phyloP scores from a whole-genome alignment of 2,797 vertebrate species.

The Eurystomus glaucurus region DNA sequence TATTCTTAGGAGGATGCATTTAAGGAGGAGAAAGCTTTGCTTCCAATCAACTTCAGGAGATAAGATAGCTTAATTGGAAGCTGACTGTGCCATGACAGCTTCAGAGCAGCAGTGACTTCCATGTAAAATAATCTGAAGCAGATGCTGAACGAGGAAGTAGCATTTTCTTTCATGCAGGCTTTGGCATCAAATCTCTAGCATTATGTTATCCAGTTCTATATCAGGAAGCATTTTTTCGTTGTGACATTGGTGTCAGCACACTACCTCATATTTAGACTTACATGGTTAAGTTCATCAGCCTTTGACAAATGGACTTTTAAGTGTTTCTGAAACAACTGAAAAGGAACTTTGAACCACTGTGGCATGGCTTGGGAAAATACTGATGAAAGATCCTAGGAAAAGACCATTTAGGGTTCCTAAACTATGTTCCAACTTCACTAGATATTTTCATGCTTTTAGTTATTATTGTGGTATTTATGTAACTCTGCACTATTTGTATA shows the following conservation, averaged over 20 bases:
- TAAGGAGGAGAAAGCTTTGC: conserved; percentile 36
- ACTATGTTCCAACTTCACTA: background rate
- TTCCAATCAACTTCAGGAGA: conserved; percentile 41
- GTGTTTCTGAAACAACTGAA: background rate
- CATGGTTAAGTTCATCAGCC: background rate
- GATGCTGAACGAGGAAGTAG: conserved; percentile 65
- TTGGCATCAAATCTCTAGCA: conserved; percentile 39
- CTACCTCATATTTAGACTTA: background rate
- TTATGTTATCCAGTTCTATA: conserved; percentile 49
- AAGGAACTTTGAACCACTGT: background rate
- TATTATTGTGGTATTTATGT: background rate
- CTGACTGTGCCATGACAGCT: conserved; percentile 56
- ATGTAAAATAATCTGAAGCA: conserved; percentile 66
- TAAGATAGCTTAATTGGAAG: conserved; percentile 61
- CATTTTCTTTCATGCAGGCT: conserved; percentile 47
- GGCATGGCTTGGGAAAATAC: background rate
- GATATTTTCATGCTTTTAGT: background rate
- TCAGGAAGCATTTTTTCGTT: conserved; percentile 17
- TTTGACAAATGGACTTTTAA: background rate
- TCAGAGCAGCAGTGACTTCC: conserved; percentile 58
- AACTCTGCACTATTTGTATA: background rate
- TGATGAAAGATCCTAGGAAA: background rate
- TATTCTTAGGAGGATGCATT: background rate
- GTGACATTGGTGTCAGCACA: background rate
- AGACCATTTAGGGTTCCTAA: background rate